Percentiles rank a stretch among this genome's conserved stretches.
phyloP scores from a whole-genome alignment of 2,113 vertebrate genomes.

The Amazona vittata region DNA sequence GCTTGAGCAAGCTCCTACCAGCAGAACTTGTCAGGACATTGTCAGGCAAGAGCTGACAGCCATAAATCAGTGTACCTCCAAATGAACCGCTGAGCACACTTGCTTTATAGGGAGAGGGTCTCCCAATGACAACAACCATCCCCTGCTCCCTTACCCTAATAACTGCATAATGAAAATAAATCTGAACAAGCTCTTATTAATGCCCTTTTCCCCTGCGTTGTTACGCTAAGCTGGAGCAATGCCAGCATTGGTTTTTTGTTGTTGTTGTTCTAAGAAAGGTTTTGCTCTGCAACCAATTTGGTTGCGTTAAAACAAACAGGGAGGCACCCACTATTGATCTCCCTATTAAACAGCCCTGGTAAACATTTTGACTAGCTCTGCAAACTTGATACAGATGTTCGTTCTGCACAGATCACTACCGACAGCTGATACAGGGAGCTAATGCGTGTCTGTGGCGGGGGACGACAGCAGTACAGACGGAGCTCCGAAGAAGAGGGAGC shows the following conservation, averaged over 20 bases:
- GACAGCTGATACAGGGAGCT: not conserved
- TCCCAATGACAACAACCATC: slow-evolving; percentile 18
- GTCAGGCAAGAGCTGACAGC: slow-evolving; percentile 54
- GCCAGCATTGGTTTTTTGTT: not conserved
- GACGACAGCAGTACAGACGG: not conserved
- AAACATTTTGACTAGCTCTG: slow-evolving; percentile 70
- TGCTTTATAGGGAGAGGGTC: slow-evolving; percentile 8
- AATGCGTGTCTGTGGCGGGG: not conserved
- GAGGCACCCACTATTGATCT: slow-evolving; percentile 67
- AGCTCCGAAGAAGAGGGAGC: not conserved
- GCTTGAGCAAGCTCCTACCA: slow-evolving; percentile 66
- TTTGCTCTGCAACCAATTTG: slow-evolving; percentile 48
- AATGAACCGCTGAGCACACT: not conserved
- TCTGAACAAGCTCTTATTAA: slow-evolving; percentile 11
- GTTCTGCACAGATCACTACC: not conserved
- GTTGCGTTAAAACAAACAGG: slow-evolving; percentile 68
- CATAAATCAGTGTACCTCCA: slow-evolving; percentile 51
- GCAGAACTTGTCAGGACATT: slow-evolving; percentile 66
- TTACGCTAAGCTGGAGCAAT: slow-evolving; percentile 31
- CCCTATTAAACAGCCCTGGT: slow-evolving; percentile 69
- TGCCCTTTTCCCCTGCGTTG: not conserved
- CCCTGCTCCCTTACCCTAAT: slow-evolving; percentile 18
- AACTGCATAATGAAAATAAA: slow-evolving; percentile 25
- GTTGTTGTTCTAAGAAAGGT: slow-evolving; percentile 24
- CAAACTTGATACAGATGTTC: slow-evolving; percentile 71